Percentiles rank a stretch among this genome's conserved stretches.
Conservation (phyloP, 2,797 vertebrate species). For the Novumbra hubbsi region DNA sequence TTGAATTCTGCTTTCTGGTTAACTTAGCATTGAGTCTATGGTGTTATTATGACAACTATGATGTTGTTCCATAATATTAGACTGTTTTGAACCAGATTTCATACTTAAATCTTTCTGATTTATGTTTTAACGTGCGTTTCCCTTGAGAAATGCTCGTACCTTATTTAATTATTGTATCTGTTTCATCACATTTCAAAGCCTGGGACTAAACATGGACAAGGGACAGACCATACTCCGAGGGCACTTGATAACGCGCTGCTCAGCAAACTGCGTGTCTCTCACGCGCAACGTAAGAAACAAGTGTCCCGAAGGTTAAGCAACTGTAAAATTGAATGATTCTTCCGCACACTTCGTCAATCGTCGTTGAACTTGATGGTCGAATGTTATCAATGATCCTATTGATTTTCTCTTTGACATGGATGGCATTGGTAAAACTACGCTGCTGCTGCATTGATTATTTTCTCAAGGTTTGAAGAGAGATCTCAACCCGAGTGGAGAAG, state of each 20-base stretch:
- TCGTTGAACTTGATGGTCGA: background rate
- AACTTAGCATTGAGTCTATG: too few species aligned
- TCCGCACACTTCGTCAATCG: background rate
- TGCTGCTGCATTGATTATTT: background rate
- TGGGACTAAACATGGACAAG: background rate
- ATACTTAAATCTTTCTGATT: too few species aligned
- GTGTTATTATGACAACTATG: too few species aligned
- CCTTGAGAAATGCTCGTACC: background rate
- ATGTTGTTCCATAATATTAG: too few species aligned
- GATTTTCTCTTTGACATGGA: background rate
- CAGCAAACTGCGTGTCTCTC: background rate
- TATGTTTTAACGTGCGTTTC: too few species aligned
- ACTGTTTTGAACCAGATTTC: too few species aligned
- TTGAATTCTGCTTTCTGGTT: too few species aligned
- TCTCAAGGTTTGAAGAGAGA: background rate
- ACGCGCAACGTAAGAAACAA: background rate
- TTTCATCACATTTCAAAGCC: background rate
- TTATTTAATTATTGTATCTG: background rate
- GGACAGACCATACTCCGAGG: background rate
- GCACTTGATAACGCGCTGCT: background rate
- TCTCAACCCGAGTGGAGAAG: background rate
- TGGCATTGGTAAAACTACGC: background rate
- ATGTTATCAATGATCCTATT: background rate
- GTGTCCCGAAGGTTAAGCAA: background rate
- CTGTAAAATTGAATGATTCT: background rate